phyloP scores from a whole-genome alignment of 2,797 vertebrate genomes.

The Malurus splendens region DNA sequence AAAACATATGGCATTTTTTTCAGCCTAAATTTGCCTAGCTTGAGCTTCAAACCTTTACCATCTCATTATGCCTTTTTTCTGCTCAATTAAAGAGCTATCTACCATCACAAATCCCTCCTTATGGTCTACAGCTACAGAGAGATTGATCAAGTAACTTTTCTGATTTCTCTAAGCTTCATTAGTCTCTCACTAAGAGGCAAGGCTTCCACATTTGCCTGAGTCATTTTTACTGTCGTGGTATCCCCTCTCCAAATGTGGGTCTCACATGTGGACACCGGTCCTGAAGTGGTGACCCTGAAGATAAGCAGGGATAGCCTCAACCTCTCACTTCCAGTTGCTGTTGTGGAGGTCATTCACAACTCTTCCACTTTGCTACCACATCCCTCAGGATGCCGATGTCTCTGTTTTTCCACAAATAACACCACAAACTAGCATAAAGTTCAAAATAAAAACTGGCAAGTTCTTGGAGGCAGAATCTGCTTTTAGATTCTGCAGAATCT shows the following conservation, averaged over 20 bases:
- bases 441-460: not conserved
- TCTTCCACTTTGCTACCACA: not conserved
- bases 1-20: not conserved
- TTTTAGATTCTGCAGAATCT: constrained; percentile 1
- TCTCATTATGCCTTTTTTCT: constrained; percentile 32
- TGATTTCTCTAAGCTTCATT: constrained; percentile 23
- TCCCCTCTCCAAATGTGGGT: not conserved
- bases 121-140: not conserved
- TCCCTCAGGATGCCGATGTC: not conserved
- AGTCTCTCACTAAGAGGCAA: not conserved
- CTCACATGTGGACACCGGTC: not conserved
- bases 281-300: not conserved
- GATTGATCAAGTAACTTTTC: not conserved
- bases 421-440: not conserved
- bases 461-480: not conserved
- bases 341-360: not conserved
- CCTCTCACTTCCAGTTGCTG: not conserved
- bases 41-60: not conserved
- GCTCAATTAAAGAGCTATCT: constrained; percentile 38
- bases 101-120: constrained; percentile 21
- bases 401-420: not conserved
- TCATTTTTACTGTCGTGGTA: not conserved
- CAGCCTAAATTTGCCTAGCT: constrained; percentile 19
- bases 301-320: not conserved
- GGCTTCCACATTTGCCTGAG: not conserved